phyloP scores from a whole-genome alignment of 2,797 vertebrate genomes.

The Salarias fasciatus region DNA sequence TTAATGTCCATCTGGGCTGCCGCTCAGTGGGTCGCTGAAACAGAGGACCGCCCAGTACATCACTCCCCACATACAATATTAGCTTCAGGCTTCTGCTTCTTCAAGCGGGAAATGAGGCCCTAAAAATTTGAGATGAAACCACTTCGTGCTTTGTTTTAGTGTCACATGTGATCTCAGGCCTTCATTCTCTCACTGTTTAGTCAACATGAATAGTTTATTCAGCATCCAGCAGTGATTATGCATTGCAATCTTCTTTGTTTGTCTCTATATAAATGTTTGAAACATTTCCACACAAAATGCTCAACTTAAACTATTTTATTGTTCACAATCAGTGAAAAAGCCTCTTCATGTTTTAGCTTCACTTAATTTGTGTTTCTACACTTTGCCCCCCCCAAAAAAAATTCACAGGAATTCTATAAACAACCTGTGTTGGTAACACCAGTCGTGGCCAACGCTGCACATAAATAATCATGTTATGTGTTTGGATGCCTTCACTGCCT shows the following conservation, averaged over 20 bases:
- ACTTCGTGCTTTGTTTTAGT: background rate
- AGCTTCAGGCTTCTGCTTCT: background rate
- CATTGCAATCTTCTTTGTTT: too few relatives aligned
- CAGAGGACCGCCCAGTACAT: background rate
- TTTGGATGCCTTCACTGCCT: constrained; percentile 11
- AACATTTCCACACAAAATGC: too few relatives aligned
- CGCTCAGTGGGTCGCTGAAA: constrained; percentile 8
- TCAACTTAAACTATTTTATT: too few relatives aligned
- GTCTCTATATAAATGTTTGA: too few relatives aligned
- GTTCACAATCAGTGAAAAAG: too few relatives aligned
- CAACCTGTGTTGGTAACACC: constrained; percentile 2
- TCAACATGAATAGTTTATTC: too few relatives aligned
- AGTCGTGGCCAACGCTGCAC: constrained; percentile 6
- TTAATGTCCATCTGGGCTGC: constrained; percentile 9
- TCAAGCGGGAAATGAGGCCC: constrained; percentile 31
- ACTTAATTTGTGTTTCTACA: constrained; percentile 17
- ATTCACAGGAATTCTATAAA: constrained; percentile 32
- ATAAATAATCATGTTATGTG: constrained; percentile 31
- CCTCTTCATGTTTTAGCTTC: background rate
- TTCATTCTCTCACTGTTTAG: too few relatives aligned
- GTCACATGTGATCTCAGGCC: background rate
- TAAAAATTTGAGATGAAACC: constrained; percentile 5
- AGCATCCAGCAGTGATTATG: too few relatives aligned
- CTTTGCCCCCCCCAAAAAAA: constrained; percentile 1
- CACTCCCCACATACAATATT: background rate